Evolutionary conservation across 1,140 invertebrate species (phyloP), one percentile per base, ranked within the genome.

Genomic region (Chionoecetes opilio): DNA sequence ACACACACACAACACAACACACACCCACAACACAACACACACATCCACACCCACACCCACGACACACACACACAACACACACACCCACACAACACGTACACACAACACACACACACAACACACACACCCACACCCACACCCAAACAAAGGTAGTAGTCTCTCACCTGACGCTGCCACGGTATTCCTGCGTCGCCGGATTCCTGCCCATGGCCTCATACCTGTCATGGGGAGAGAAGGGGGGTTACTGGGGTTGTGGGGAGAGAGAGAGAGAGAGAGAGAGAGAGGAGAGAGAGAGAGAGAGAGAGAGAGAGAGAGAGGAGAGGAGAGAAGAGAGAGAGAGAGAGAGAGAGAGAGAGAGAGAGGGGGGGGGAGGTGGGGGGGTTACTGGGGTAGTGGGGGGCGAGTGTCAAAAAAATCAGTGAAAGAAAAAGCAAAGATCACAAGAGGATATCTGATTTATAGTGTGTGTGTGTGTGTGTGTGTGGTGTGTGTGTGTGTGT

Each of bases 181-280:
- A 75, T 75, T 75, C 63, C n/a, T 75, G 63, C n/a, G 63, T 75
- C 63, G 63, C 63, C 63, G 63, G 63, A 75, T 75, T 75, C 63
- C 63, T 75, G 63, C 63, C 63, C 63, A 75, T 75, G 9, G 63
- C 63, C n/a, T 75, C 63, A 75, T 75, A 75, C 63, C 63, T 75
- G 35, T 14, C 2, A 3, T 2, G 35, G 35, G 11, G 17, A 75
- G 63, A 75, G 63, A n/a, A 26, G 2, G 63, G n/a, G 63, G 5
- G 63, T 53, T 53, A 53, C 46, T 53, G 11, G 11, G 21, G 46
- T n/a, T n/a, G n/a, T n/a, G n/a, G n/a, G 6, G 29, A 6, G 9
- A 37, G 29, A 46, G 41, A 46, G 41, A 8, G 41, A 8, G 41
- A 46, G 41, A 8, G 41, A 46, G 41, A 5, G 41, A 46, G 41